Base-by-base conservation (phyloP, 2,888 invertebrate species). In the Caenorhabditis auriculariae region DNA sequence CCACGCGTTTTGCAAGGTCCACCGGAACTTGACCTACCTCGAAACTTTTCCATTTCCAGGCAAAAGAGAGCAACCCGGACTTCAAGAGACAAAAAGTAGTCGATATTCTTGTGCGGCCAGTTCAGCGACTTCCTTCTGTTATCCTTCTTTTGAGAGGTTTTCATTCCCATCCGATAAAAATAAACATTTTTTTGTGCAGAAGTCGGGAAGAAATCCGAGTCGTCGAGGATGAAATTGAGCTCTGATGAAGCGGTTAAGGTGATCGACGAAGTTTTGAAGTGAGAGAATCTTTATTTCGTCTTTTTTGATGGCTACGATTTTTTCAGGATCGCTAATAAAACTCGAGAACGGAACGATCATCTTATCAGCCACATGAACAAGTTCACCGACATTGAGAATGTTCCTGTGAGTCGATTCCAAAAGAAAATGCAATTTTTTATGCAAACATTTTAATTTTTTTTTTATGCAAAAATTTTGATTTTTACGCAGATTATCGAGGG, bases 381-480 rank as follows among this genome's bases (percentile, higher is more conserved):
- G 70, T 91, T 94, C 84, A 93, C 95, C 83, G 94, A 95, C 82
- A 96, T 98, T 79, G 95, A 96, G 82, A 91, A 92, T 83, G 95
- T 94, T 83, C 95, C 96, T 68, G 91, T 91, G 83, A 85, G 86
- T 84, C 42, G 21, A 1, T n/a, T 7, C 26, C 47, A 92, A 93
- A 12, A 12, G 19, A 17, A n/a, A n/a, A n/a, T n/a, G n/a, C n/a
- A 45, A 19, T 45, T 7, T 24, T 27, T 45, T 9, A 12, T 15
- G 19, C 5, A 24, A 43, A 43, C 9, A n/a, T n/a, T n/a, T n/a
- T n/a, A n/a, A n/a, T n/a, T n/a, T n/a, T n/a, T n/a, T n/a, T n/a
- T n/a, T n/a, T n/a, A n/a, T n/a, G n/a, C n/a, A n/a, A n/a, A n/a
- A n/a, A n/a, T n/a, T n/a, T n/a, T n/a, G n/a, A n/a, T n/a, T n/a